Conservation (phyloP, 2,113 vertebrate genomes). For the Bolborhynchus lineola region DNA sequence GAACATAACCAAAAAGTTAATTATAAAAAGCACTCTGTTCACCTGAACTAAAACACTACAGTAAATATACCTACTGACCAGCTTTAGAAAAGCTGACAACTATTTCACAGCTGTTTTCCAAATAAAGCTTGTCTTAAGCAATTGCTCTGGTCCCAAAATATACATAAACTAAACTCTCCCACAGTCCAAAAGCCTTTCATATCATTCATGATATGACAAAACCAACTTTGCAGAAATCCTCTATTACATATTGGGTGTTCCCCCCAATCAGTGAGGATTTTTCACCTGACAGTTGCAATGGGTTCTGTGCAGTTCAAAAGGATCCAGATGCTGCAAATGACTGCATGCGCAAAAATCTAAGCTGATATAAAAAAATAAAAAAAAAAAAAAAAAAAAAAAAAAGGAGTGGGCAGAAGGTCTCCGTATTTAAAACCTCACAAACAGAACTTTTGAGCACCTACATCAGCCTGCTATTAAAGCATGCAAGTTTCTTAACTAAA, state of each 20-base stretch:
- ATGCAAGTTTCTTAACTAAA: not conserved
- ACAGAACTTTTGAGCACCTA: not conserved
- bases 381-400: not conserved
- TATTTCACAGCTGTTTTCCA: not conserved
- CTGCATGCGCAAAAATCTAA: not conserved
- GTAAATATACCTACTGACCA: not conserved
- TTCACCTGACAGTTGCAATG: not conserved
- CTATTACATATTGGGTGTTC: not conserved
- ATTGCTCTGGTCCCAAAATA: not conserved
- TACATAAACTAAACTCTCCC: not conserved
- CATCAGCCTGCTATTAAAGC: not conserved
- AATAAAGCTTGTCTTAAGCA: not conserved
- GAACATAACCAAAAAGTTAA: not conserved
- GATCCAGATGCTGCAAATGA: not conserved
- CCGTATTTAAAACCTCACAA: not conserved
- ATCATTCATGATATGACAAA: not conserved
- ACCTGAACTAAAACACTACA: not conserved
- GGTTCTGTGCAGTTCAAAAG: not conserved
- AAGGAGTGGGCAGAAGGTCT: not conserved
- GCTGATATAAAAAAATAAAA: not conserved
- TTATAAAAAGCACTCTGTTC: not conserved
- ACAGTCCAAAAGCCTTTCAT: not conserved
- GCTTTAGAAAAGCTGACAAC: not conserved
- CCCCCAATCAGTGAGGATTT: not conserved
- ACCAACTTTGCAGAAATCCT: not conserved